Percentiles rank a stretch among this genome's conserved stretches.
phyloP scores from a whole-genome alignment of 1,140 invertebrate species.

The Neocloeon triangulifer region DNA sequence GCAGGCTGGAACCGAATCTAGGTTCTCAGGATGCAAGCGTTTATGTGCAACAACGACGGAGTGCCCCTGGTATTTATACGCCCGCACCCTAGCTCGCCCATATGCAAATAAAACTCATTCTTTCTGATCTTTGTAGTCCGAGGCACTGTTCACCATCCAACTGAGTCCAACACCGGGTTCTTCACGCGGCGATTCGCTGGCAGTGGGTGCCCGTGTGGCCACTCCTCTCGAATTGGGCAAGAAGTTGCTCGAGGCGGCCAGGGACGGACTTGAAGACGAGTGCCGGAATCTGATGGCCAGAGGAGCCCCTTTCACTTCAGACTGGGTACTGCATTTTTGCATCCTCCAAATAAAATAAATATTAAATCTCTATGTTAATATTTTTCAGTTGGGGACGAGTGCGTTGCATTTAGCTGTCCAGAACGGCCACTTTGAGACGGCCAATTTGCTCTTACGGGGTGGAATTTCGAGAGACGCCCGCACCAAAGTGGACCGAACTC shows the following conservation, averaged over 20 bases:
- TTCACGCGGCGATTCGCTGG: not conserved
- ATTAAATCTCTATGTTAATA: not conserved
- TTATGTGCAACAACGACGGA: not conserved
- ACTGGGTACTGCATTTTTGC: slow-evolving; percentile 42
- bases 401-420: slow-evolving; percentile 70
- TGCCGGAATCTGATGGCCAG: slow-evolving; percentile 59
- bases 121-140: not conserved
- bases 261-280: slow-evolving; percentile 49
- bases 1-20: no score
- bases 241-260: slow-evolving; percentile 49
- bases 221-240: slow-evolving; percentile 48
- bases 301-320: slow-evolving; percentile 77
- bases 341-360: not conserved
- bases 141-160: not conserved
- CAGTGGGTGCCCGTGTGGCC: not conserved
- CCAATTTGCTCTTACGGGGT: slow-evolving; percentile 56
- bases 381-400: slow-evolving; percentile 55
- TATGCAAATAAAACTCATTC: not conserved
- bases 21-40: slow-evolving; percentile 1
- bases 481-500: slow-evolving; percentile 81
- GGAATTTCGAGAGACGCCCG: slow-evolving; percentile 69
- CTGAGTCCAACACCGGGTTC: not conserved
- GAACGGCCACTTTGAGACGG: slow-evolving; percentile 59
- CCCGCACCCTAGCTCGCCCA: not conserved
- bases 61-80: no score